phyloP scores from a whole-genome alignment of 1,140 invertebrate species.

The Psix sp. region DNA sequence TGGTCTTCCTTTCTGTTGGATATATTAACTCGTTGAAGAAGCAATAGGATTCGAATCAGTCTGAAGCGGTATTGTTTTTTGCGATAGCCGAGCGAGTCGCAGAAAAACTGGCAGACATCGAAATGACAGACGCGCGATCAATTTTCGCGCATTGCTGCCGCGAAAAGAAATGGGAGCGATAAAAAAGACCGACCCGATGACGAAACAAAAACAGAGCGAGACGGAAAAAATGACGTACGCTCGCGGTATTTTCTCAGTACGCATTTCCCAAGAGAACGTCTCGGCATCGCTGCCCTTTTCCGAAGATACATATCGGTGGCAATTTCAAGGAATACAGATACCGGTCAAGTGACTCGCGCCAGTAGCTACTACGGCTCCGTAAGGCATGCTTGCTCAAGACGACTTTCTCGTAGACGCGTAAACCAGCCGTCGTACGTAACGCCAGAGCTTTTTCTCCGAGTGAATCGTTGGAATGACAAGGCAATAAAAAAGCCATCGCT shows the following conservation, averaged over 20 bases:
- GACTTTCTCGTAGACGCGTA: conserved; percentile 54
- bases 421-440: conserved; percentile 45
- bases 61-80: conserved; percentile 12
- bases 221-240: conserved; percentile 10
- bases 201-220: neutral
- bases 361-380: conserved; percentile 40
- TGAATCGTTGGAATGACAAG: conserved; percentile 45
- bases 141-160: conserved; percentile 19
- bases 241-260: conserved; percentile 34
- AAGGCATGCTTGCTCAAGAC: conserved; percentile 47
- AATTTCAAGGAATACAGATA: conserved; percentile 56
- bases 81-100: conserved; percentile 1
- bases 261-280: conserved; percentile 56
- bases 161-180: too few relatives aligned
- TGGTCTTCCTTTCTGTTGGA: too few relatives aligned
- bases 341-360: conserved; percentile 53
- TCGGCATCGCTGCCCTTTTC: conserved; percentile 55
- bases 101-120: conserved; percentile 21
- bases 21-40: conserved; percentile 33
- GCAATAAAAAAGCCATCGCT: conserved; percentile 29
- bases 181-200: neutral
- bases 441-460: conserved; percentile 42
- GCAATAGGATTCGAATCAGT: conserved; percentile 29
- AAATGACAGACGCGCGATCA: conserved; percentile 14
- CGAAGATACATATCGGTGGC: conserved; percentile 56